Evolutionary conservation across 1,140 invertebrate genomes (phyloP), one percentile per base, ranked within the genome.

Genomic region (Brachionus angularis): DNA sequence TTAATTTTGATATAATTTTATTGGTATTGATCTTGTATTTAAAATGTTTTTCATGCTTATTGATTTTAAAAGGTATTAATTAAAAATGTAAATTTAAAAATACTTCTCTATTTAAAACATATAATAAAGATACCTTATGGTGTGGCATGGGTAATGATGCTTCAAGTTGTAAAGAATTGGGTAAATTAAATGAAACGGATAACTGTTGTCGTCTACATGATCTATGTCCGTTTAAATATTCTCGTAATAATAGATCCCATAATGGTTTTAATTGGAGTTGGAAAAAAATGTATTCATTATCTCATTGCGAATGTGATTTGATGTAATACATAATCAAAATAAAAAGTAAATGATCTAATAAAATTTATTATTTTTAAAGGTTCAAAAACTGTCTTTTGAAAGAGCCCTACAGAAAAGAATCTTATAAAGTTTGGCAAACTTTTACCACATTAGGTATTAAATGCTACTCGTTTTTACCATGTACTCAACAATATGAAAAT

Each of bases 151-250:
- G 87, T 73, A 86, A 85, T 72, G 78, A 83, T 10, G 86, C 88
- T 0, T 74, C 74, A 0, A 83, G 84, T 55, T 87, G 86, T 75
- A 80, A 85, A 29, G 88, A 89, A 39, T 77, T 90, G 23, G 88
- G 88, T 0, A 75, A 79, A 3, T 85, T 88, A 75, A 71, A 77
- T 0, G 83, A 84, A 21, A 86, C 88, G 71, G 89, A 90, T 77
- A 79, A 80, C 0, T 91, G 89, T 73, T 90, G 89, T 76, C 83
- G 89, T 18, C 85, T 87, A 71, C 89, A 91, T 76, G 89, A 91
- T 78, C 83, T 86, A 74, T 91, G 89, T 73, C 85, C 86, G 1
- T 80, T 84, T 62, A 58, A 58, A 58, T 58, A n/a, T 39, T 39
- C 34, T 58, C 33, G 12, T 12, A 58, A 84, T 82, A 8, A 79